Evolutionary conservation across 2,797 vertebrate genomes (phyloP).

Genomic region (Pipistrellus kuhlii): DNA sequence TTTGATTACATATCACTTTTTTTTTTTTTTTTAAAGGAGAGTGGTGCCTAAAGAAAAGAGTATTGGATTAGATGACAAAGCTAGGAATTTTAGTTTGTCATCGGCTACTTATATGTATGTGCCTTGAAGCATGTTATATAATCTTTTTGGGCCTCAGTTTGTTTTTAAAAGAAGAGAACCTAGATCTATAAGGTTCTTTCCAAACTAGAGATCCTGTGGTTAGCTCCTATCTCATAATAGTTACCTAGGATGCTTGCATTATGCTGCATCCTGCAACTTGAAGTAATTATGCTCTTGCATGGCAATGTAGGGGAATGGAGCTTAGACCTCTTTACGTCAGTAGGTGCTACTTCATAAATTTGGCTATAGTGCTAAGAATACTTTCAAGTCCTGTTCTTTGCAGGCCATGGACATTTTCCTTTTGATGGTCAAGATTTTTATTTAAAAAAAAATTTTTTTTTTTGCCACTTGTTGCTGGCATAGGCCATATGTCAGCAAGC

Average conservation of each 20-base stretch:
- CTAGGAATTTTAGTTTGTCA: constrained; percentile 58
- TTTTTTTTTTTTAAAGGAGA: neutral
- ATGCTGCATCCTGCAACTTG: neutral
- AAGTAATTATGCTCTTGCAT: neutral
- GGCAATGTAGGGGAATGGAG: neutral
- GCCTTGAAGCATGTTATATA: constrained; percentile 17
- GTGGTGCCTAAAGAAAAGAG: neutral
- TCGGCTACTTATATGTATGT: neutral
- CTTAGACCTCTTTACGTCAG: neutral
- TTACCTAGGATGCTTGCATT: neutral
- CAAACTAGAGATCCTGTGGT: constrained; percentile 12
- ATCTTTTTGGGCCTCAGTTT: constrained; percentile 43
- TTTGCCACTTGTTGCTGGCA: neutral
- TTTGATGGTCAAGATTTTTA: neutral
- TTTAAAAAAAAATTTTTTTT: neutral
- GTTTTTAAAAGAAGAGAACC: constrained; percentile 43
- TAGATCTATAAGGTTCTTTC: neutral
- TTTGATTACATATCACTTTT: neutral
- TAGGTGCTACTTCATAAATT: neutral
- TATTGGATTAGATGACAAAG: constrained; percentile 27
- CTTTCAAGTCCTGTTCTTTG: neutral
- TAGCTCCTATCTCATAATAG: neutral
- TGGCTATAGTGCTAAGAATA: neutral
- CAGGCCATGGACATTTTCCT: neutral
- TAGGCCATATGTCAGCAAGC: neutral